A percentile compares a stretch with the other conserved stretches of the same genome.
These are phyloP conservation scores for Tortricodes alternella DNA, from an alignment of 2,888 invertebrate genomes.

Conservation along the genomic window DNA sequence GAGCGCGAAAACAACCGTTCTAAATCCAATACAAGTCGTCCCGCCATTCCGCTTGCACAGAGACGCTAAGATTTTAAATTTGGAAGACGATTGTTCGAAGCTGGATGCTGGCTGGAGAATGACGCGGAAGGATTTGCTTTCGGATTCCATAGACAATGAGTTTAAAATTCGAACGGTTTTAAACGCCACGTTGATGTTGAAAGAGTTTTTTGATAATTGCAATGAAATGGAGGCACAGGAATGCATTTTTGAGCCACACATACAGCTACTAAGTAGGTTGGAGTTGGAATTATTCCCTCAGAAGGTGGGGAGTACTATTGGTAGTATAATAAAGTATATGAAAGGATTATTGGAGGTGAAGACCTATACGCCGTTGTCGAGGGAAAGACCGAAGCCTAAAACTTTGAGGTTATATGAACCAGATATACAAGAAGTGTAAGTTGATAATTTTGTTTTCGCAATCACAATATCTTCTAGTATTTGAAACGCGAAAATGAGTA, in stretches of 20 bases:
- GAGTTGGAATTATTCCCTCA: conserved; percentile 85
- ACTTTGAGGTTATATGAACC: conserved; percentile 93
- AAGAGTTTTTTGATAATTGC: conserved; percentile 82
- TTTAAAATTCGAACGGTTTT: conserved; percentile 86
- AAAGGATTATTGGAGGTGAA: conserved; percentile 76
- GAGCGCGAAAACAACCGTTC: conserved; percentile 84
- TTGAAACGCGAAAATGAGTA: neutral
- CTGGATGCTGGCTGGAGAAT: conserved; percentile 66
- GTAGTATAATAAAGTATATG: conserved; percentile 70
- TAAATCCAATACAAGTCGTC: conserved; percentile 84
- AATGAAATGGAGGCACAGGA: conserved; percentile 66
- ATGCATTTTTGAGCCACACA: conserved; percentile 80
- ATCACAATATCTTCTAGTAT: neutral
- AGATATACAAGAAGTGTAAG: conserved; percentile 91
- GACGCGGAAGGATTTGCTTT: conserved; percentile 81
- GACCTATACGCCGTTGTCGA: conserved; percentile 80
- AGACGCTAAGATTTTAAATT: conserved; percentile 81
- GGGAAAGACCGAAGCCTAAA: conserved; percentile 89
- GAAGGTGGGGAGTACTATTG: conserved; percentile 73
- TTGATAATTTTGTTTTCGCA: conserved; percentile 57
- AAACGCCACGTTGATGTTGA: conserved; percentile 80
- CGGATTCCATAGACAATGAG: conserved; percentile 77
- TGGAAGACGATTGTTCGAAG: conserved; percentile 76
- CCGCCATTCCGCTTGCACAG: conserved; percentile 86
- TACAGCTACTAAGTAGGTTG: conserved; percentile 80